These are phyloP conservation scores for Liposcelis brunnea DNA, from an alignment of 2,888 invertebrate species.

Conservation along the genomic window DNA sequence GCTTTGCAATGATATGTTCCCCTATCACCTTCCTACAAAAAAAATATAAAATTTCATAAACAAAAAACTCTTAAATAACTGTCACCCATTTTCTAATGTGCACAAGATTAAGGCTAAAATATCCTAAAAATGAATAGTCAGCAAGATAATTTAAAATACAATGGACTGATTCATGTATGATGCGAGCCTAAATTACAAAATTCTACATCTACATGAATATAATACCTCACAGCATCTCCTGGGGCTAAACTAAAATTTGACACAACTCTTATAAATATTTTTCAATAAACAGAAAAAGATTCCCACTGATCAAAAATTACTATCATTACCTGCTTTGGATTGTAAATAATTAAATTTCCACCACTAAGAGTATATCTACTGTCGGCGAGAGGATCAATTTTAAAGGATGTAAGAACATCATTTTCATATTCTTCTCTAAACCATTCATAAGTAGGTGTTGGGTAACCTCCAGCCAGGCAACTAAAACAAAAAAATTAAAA, in stretches of 20 bases:
- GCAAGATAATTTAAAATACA: no score
- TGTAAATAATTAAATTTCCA: slow-evolving; percentile 74
- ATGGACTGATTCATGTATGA: no score
- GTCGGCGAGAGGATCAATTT: slow-evolving; percentile 61
- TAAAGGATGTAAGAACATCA: slow-evolving; percentile 48
- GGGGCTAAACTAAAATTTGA: no score
- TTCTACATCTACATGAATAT: no score
- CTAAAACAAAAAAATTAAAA: slow-evolving; percentile 24
- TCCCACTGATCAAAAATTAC: slow-evolving; percentile 4
- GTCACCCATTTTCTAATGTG: no score
- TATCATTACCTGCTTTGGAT: slow-evolving; percentile 46
- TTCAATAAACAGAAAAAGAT: slow-evolving; percentile 5
- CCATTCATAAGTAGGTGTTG: slow-evolving; percentile 80
- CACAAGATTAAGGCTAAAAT: no score
- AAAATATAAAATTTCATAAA: slow-evolving; percentile 10
- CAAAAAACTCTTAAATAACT: no score
- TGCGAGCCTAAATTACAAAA: no score
- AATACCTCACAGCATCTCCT: no score
- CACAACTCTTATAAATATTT: no score
- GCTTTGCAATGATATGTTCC: slow-evolving; percentile 87
- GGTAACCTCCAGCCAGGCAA: slow-evolving; percentile 73
- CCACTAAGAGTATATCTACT: slow-evolving; percentile 73
- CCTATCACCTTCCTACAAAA: slow-evolving; percentile 47
- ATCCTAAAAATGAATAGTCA: no score
- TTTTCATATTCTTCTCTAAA: slow-evolving; percentile 73